Evolutionary conservation across 2,888 invertebrate species (phyloP).

Genomic region (Ophioninae sp.): DNA sequence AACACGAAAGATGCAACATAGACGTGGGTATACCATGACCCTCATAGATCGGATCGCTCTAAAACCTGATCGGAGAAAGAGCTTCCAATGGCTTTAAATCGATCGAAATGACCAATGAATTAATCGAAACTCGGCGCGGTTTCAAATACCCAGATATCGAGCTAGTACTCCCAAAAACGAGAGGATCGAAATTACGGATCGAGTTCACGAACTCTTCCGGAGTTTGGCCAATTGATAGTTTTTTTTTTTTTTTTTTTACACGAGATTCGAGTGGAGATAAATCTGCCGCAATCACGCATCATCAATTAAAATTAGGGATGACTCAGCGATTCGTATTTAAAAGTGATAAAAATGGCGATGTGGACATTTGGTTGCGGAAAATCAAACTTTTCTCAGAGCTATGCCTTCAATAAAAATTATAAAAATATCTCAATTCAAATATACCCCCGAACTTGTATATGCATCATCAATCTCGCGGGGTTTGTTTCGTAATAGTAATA

Average conservation of each 20-base stretch:
- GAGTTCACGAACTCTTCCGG: background rate
- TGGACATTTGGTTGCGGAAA: too few relatives aligned
- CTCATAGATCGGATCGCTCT: background rate
- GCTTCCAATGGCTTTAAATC: background rate
- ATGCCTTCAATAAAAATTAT: too few relatives aligned
- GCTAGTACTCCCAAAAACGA: background rate
- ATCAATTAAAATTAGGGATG: too few relatives aligned
- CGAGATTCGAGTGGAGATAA: background rate
- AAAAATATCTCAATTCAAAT: too few relatives aligned
- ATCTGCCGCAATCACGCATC: background rate
- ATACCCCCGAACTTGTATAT: too few relatives aligned
- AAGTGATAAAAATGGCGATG: too few relatives aligned
- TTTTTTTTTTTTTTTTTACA: too few relatives aligned
- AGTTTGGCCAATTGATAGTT: background rate
- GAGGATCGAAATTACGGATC: background rate
- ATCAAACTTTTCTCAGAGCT: too few relatives aligned
- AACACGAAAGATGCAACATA: background rate
- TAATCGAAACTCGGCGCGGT: background rate
- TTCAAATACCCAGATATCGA: background rate
- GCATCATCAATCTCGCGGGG: too few relatives aligned
- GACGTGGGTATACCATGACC: background rate
- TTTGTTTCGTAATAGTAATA: too few relatives aligned
- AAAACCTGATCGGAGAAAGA: background rate
- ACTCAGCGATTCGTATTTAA: too few relatives aligned
- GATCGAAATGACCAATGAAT: background rate